Evolutionary conservation across 2,797 vertebrate species (phyloP).

Genomic region (Enteromius thamalakanensis): DNA sequence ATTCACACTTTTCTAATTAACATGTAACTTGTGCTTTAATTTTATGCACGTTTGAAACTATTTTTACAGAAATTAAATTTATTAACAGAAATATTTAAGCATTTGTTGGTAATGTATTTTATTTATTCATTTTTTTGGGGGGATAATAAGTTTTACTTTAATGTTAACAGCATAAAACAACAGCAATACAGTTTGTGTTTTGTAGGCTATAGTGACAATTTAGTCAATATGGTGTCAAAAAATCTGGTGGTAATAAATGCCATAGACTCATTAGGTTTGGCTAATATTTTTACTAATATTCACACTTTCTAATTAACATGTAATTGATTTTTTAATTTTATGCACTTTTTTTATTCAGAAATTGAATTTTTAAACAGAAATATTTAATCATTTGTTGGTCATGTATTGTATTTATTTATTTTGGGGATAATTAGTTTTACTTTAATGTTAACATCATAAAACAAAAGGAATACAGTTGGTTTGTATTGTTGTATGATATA

Average conservation of each 20-base stretch:
- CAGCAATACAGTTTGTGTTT: background rate
- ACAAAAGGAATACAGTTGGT: background rate
- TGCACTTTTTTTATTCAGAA: too few species aligned
- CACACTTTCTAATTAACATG: background rate
- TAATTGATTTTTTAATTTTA: background rate
- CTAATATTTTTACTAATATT: background rate
- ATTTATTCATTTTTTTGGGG: too few species aligned
- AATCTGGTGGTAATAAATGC: background rate
- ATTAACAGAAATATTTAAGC: background rate
- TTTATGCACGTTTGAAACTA: background rate
- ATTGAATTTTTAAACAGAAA: too few species aligned
- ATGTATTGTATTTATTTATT: background rate
- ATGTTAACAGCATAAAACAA: background rate
- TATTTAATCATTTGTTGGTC: background rate
- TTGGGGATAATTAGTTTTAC: background rate
- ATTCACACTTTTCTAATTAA: background rate
- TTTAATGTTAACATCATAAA: background rate
- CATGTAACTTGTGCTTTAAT: background rate
- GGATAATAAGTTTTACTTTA: background rate
- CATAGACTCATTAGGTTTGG: background rate
- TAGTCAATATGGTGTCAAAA: background rate
- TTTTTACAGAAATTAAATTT: background rate
- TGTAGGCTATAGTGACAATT: background rate
- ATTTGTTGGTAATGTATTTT: background rate
- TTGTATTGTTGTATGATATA: background rate